Evolutionary conservation across 1,140 invertebrate genomes (phyloP).

Genomic region (Ruditapes philippinarum): DNA sequence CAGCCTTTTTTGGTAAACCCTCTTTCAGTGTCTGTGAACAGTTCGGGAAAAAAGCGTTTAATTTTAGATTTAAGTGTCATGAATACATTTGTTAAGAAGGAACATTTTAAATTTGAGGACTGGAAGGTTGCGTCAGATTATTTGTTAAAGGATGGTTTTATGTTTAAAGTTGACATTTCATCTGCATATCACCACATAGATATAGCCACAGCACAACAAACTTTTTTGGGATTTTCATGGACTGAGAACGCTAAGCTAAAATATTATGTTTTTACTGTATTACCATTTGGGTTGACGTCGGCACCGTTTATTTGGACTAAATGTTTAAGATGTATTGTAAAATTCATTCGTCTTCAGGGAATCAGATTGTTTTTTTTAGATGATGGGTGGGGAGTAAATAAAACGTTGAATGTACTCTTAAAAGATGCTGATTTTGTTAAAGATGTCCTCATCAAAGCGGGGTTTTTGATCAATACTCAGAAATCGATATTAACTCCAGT

Average conservation of each 20-base stretch:
- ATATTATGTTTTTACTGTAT: no score
- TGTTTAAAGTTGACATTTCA: background rate
- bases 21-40: slow-evolving; percentile 7
- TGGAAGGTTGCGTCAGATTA: background rate
- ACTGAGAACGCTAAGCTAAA: background rate
- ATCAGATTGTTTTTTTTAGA: background rate
- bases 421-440: no score
- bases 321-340: slow-evolving; percentile 32
- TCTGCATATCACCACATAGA: no score
- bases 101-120: slow-evolving; percentile 35
- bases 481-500: no score
- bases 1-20: background rate
- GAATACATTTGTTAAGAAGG: slow-evolving; percentile 12
- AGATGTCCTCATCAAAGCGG: no score
- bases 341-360: background rate
- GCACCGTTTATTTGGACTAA: no score
- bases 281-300: no score
- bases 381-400: no score
- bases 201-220: no score
- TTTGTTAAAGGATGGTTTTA: background rate
- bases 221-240: no score
- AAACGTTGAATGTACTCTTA: background rate
- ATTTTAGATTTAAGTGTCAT: slow-evolving; percentile 52
- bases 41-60: slow-evolving; percentile 49
- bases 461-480: no score